These are phyloP conservation scores for Drosophila parthenogenetica DNA, from an alignment of 2,888 invertebrate species.

Conservation along the genomic window DNA sequence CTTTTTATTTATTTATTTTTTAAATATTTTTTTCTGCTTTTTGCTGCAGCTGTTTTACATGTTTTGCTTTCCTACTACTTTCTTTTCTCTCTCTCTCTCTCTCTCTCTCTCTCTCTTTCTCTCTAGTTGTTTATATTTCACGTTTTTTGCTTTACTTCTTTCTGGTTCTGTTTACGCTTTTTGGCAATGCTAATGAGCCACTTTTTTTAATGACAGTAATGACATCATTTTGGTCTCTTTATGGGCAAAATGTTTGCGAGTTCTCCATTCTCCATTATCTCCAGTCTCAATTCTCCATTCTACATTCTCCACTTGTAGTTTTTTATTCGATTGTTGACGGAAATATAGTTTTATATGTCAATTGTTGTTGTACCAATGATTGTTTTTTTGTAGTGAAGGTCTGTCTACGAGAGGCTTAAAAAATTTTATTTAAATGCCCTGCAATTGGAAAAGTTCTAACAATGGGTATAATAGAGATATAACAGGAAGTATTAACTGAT, in stretches of 20 bases:
- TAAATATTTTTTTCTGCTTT: conserved; percentile 1
- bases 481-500: too few relatives aligned
- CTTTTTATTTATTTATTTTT: conserved; percentile 4
- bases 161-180: conserved; percentile 27
- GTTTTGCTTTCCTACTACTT: conserved; percentile 30
- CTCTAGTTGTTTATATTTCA: not conserved
- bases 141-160: not conserved
- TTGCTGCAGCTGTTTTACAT: conserved; percentile 12
- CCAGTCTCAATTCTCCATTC: conserved; percentile 11
- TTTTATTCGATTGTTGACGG: conserved; percentile 15
- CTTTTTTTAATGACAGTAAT: conserved; percentile 31
- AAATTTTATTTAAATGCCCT: conserved; percentile 3
- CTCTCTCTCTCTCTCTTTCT: not conserved
- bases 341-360: conserved; percentile 23
- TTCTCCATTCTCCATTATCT: conserved; percentile 25
- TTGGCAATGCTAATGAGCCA: conserved; percentile 29
- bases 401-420: not conserved
- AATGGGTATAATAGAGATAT: not conserved
- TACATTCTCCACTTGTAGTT: conserved; percentile 5
- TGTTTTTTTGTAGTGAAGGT: conserved; percentile 21
- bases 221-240: conserved; percentile 50
- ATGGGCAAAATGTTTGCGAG: conserved; percentile 16
- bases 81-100: conserved; percentile 20
- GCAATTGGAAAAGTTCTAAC: not conserved
- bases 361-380: conserved; percentile 1